Evolutionary conservation across 2,888 invertebrate genomes (phyloP), one percentile per base, ranked within the genome.

Genomic region (Silvanus unidentatus): DNA sequence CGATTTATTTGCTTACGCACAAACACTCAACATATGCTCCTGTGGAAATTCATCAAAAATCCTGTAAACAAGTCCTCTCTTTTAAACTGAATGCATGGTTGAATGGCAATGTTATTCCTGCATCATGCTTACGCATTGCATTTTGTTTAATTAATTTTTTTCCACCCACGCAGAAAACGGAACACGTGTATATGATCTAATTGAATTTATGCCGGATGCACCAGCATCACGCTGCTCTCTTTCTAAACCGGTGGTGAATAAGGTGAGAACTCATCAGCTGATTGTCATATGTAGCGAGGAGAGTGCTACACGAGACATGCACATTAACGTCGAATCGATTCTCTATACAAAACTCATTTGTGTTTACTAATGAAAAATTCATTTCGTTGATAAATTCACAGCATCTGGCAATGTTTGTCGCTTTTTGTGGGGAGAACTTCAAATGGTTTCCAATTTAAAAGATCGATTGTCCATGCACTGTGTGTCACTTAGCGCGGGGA

Each of bases 191-290:
- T 16, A 22, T 42, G 30, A 16, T 45, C 43, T 43, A 48, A 48
- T 48, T 44, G 48, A 45, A 45, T 45, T 45, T 16, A 43, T 40
- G 38, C 45, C 48, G 48, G 48, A 48, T 40, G 43, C 45, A n/a
- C n/a, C 34, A 42, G 29, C 8, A 22, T 22, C 3, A 5, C 4
- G 8, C 3, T 8, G 8, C 22, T 38, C 14, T 39, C 35, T 44
- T 40, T 30, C 13, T 32, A 32, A 32, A 11, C 6, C n/a, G 10
- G 10, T 37, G 39, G 47, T 57, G 57, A 57, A 52, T 57, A 48
- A 57, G 54, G 57, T 57, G 54, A 52, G 54, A 54, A 57, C 37
- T 36, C 40, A 49, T 50, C 57, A 52, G 53, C 53, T 55, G 56
- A 57, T 50, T 53, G 53, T 53, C 54, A 54, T 53, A 47, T 54